Evolutionary conservation across 1,140 invertebrate genomes (phyloP), one percentile per base, ranked within the genome.

Genomic region (Macrosteles quadrilineatus): DNA sequence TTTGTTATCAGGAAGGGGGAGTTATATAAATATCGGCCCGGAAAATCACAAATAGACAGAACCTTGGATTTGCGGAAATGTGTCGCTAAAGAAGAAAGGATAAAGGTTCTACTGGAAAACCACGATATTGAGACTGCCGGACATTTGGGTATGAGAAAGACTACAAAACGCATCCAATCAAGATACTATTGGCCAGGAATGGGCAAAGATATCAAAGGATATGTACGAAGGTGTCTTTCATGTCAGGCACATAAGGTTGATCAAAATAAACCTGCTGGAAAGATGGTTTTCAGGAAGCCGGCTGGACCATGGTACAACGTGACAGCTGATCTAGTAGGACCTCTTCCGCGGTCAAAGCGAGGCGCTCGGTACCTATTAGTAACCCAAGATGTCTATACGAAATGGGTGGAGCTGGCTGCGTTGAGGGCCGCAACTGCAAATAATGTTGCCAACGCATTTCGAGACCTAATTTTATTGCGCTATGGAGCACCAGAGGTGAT

Each of bases 281-380:
- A 73, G 70, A 81, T 81, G 78, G 74, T 62, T 30, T 75, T 12
- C 62, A 70, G 43, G 71, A 74, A 2, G 57, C 74, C 76, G 0
- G 69, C 30, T 59, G 25, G 62, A 31, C 77, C 76, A 2, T 82
- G 78, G 76, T 74, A 80, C 50, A 76, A 71, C 6, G 68, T 80
- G 0, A 77, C 77, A 0, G 74, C 78, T 0, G 81, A 84, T 69
- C 43, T 83, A 0, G 75, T 83, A 67, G 81, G 81, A 23, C 80
- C 80, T 0, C 75, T 82, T 27, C 80, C 81, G 0, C 31, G 72
- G 0, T 79, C 75, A 1, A 59, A 57, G 2, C 74, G 74, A 45
- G 77, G 80, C 71, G 75, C 80, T 53, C 29, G 43, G 45, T 78
- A 75, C 74, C 40, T 82, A 1, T 65, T 82, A 4, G 80, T 83